Evolutionary conservation across 2,797 vertebrate species (phyloP).

Genomic region (Poliocrania exsul): DNA sequence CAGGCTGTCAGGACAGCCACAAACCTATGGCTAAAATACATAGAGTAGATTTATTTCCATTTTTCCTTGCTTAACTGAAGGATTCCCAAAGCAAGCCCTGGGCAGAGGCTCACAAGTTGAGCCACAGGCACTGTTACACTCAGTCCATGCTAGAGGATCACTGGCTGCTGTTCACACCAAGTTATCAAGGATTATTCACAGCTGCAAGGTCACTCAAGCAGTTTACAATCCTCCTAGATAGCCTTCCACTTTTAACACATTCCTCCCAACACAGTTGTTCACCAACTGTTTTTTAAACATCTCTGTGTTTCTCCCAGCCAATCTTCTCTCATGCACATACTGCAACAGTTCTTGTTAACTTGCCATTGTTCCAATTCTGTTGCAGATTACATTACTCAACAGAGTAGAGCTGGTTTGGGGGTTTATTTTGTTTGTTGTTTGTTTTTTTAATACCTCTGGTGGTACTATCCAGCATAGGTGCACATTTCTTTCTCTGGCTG

Average conservation of each 20-base stretch:
- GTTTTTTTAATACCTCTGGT: background rate
- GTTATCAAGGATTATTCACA: background rate
- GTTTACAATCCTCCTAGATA: background rate
- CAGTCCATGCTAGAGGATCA: background rate
- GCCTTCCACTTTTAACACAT: background rate
- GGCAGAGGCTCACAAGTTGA: background rate
- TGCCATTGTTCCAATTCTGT: background rate
- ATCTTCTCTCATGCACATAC: background rate
- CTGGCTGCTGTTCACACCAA: background rate
- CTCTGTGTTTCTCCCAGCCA: background rate
- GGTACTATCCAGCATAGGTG: too few species aligned
- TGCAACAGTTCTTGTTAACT: background rate
- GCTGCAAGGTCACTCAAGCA: background rate
- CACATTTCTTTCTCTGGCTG: background rate
- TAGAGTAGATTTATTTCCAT: background rate
- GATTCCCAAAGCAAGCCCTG: background rate
- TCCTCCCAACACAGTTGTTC: background rate
- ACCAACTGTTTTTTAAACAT: background rate
- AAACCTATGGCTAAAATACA: background rate
- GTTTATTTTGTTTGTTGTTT: background rate
- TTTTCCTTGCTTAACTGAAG: background rate
- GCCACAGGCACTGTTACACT: background rate
- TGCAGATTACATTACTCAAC: background rate
- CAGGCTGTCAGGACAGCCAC: background rate
- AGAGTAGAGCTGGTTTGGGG: fast-evolving